Percentiles rank a stretch among this genome's conserved stretches.
phyloP scores from a whole-genome alignment of 2,888 invertebrate genomes.

The Caenorhabditis zanzibari region DNA sequence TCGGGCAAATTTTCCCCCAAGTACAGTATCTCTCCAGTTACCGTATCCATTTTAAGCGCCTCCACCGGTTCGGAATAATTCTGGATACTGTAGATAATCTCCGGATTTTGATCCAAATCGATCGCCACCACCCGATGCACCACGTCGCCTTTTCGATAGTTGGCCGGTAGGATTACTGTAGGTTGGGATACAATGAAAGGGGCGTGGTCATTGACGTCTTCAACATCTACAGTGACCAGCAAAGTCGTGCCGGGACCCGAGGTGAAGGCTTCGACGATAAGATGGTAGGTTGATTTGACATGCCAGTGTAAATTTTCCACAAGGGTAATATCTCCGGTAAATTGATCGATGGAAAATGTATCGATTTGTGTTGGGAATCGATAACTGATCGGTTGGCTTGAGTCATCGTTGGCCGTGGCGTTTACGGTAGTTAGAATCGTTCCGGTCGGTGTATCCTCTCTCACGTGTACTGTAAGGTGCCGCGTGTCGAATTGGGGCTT shows the following conservation, averaged over 20 bases:
- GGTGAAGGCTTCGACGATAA: conserved; percentile 67
- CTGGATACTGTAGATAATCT: conserved; percentile 11
- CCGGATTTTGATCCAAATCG: conserved; percentile 34
- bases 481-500: conserved; percentile 44
- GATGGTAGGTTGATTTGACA: conserved; percentile 52
- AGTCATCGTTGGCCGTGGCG: conserved; percentile 65
- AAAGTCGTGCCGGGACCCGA: conserved; percentile 51
- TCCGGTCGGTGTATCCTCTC: conserved; percentile 60
- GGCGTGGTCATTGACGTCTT: conserved; percentile 94
- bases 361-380: conserved; percentile 81
- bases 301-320: conserved; percentile 87
- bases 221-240: conserved; percentile 85
- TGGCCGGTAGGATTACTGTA: conserved; percentile 30
- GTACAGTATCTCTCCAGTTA: conserved; percentile 38
- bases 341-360: conserved; percentile 93
- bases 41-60: conserved; percentile 29
- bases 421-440: conserved; percentile 57
- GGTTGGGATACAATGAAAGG: conserved; percentile 90
- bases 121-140: conserved; percentile 55
- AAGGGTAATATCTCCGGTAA: conserved; percentile 93
- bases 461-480: conserved; percentile 17
- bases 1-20: conserved; percentile 29
- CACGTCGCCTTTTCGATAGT: conserved; percentile 42
- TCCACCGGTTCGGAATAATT: conserved; percentile 17
- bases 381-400: conserved; percentile 64